A percentile compares a stretch with the other conserved stretches of the same genome.
Conservation (phyloP, 2,113 vertebrate species). For the Propithecus coquereli region DNA sequence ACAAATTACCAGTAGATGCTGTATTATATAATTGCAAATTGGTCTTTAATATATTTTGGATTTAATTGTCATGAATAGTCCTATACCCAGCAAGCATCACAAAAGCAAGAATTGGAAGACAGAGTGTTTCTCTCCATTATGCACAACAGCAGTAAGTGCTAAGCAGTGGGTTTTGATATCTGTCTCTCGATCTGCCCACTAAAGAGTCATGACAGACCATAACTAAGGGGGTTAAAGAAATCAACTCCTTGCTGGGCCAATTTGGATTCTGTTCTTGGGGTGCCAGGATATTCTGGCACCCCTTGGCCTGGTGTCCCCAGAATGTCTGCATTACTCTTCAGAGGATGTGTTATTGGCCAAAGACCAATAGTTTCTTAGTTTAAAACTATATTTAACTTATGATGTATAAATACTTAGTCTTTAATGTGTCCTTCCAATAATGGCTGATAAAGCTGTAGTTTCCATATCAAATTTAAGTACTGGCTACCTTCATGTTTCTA, state of each 20-base stretch:
- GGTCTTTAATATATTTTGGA: background rate
- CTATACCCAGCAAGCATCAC: background rate
- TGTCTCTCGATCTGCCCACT: fast-evolving
- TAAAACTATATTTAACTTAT: background rate
- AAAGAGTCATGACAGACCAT: background rate
- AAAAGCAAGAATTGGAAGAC: background rate
- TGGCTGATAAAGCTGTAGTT: background rate
- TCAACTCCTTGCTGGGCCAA: background rate
- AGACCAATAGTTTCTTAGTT: too few species aligned
- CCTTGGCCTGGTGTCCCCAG: background rate
- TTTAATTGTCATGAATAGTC: too few species aligned
- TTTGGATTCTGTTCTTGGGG: background rate
- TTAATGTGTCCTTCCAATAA: background rate
- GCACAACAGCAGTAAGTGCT: too few species aligned
- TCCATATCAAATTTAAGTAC: background rate
- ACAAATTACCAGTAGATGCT: background rate
- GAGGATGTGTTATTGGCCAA: background rate
- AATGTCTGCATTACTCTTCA: background rate
- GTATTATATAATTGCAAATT: background rate
- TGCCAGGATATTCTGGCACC: background rate
- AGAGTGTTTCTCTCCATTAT: background rate
- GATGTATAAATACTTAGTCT: background rate
- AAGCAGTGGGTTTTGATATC: background rate
- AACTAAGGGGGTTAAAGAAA: fast-evolving
- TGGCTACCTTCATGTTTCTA: too few species aligned